Conservation (phyloP, 2,888 invertebrate species). For the Trisateles emortualis region DNA sequence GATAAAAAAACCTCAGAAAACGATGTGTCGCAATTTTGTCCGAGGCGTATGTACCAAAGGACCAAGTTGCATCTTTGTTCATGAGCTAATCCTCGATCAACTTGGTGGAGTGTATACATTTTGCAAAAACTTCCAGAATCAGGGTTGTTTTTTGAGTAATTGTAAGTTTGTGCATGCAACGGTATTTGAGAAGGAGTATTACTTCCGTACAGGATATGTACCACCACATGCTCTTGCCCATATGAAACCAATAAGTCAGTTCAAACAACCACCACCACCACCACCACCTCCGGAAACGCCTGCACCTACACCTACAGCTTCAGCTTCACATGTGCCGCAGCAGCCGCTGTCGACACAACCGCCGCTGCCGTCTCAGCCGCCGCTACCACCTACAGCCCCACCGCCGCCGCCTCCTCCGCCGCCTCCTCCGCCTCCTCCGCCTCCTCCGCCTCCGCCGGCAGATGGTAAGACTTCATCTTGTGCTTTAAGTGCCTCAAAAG, state of each 20-base stretch:
- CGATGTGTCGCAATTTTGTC: conserved; percentile 69
- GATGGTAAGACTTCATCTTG: neutral
- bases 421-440: neutral
- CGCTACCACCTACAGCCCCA: too few species aligned
- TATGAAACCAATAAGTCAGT: conserved; percentile 39
- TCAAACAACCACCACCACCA: conserved; percentile 28
- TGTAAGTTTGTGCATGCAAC: conserved; percentile 73
- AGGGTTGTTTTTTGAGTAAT: conserved; percentile 56
- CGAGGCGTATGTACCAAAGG: conserved; percentile 68
- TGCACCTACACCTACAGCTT: too few species aligned
- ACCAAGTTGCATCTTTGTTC: conserved; percentile 60
- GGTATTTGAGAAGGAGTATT: conserved; percentile 70
- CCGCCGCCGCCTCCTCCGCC: neutral
- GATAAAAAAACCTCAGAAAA: neutral
- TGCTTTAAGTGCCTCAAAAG: too few species aligned
- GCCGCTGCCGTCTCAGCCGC: neutral
- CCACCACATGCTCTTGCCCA: conserved; percentile 65
- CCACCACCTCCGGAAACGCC: conserved; percentile 48
- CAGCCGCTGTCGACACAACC: neutral
- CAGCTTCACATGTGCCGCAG: too few species aligned
- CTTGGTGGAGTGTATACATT: conserved; percentile 67
- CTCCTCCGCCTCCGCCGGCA: neutral
- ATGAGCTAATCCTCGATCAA: conserved; percentile 64
- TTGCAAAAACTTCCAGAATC: conserved; percentile 71
- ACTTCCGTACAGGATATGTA: conserved; percentile 63